Evolutionary conservation across 2,113 vertebrate species (phyloP).

Genomic region (Rhinichthys klamathensis): DNA sequence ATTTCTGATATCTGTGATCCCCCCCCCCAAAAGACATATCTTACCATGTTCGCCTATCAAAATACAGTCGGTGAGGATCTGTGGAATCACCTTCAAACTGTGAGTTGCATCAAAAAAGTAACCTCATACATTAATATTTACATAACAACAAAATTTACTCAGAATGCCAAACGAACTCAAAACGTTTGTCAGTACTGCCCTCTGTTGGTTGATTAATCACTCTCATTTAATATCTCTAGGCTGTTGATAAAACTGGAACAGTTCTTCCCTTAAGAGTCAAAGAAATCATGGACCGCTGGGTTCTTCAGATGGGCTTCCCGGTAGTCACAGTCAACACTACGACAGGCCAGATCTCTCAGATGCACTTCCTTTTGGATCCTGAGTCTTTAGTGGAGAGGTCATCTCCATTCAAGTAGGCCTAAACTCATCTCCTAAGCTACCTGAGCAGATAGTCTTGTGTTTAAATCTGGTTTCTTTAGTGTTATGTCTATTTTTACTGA

Average conservation of each 20-base stretch:
- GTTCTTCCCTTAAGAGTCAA: constrained; percentile 62
- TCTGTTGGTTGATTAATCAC: constrained; percentile 5
- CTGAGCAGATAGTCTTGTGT: not conserved
- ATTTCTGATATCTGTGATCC: not conserved
- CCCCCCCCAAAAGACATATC: constrained; percentile 68
- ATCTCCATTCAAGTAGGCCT: constrained; percentile 76
- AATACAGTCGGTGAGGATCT: constrained; percentile 83
- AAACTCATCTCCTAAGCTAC: not conserved
- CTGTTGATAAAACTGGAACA: constrained; percentile 46
- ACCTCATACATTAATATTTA: not conserved
- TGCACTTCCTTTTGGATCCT: constrained; percentile 85
- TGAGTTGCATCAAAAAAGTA: constrained; percentile 55
- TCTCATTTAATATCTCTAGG: constrained; percentile 53
- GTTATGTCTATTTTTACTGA: not conserved
- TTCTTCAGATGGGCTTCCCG: constrained; percentile 92
- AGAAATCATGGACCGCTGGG: constrained; percentile 90
- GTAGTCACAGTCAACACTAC: constrained; percentile 80
- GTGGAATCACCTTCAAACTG: constrained; percentile 85
- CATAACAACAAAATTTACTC: not conserved
- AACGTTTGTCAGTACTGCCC: not conserved
- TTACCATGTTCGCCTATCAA: constrained; percentile 76
- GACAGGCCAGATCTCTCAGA: constrained; percentile 74
- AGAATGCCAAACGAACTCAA: not conserved
- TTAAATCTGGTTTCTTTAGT: not conserved
- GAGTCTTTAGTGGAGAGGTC: constrained; percentile 64